Percentiles rank a stretch among this genome's conserved stretches.
phyloP scores from a whole-genome alignment of 1,140 invertebrate genomes.

The Micrasema minimum region DNA sequence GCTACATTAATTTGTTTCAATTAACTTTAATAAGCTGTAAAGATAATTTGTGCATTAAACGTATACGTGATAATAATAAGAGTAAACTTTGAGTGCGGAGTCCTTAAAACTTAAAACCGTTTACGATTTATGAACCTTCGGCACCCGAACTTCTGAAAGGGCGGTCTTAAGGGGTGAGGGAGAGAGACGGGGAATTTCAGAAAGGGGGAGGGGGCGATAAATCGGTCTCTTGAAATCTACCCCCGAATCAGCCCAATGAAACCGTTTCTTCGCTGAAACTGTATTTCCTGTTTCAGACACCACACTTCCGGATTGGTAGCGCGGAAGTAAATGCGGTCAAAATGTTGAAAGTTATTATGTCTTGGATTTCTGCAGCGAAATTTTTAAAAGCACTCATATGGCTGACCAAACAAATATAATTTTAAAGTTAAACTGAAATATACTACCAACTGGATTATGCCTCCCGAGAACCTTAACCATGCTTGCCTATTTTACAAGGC shows the following conservation, averaged over 20 bases:
- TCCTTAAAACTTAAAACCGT: slow-evolving; percentile 35
- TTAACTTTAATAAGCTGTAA: background rate
- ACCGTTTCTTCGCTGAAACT: slow-evolving; percentile 28
- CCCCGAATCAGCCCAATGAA: slow-evolving; percentile 32
- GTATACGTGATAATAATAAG: background rate
- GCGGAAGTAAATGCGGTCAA: slow-evolving; percentile 28
- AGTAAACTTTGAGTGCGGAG: slow-evolving; percentile 21
- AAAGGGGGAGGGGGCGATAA: slow-evolving; percentile 10
- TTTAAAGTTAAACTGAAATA: too few relatives aligned
- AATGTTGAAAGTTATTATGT: slow-evolving; percentile 25
- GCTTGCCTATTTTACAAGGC: too few relatives aligned
- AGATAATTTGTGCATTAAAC: too few relatives aligned
- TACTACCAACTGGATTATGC: too few relatives aligned
- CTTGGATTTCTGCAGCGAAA: background rate
- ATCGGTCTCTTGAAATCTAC: slow-evolving; percentile 31
- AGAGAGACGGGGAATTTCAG: background rate
- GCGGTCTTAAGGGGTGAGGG: background rate
- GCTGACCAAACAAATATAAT: too few relatives aligned
- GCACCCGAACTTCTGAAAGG: slow-evolving; percentile 23
- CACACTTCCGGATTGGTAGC: slow-evolving; percentile 12
- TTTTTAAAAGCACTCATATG: background rate
- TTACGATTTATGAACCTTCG: slow-evolving; percentile 35
- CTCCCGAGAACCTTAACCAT: too few relatives aligned
- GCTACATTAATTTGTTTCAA: background rate
- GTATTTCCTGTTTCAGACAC: slow-evolving; percentile 35